Evolutionary conservation across 2,113 vertebrate species (phyloP).

Genomic region (Bufo bufo): DNA sequence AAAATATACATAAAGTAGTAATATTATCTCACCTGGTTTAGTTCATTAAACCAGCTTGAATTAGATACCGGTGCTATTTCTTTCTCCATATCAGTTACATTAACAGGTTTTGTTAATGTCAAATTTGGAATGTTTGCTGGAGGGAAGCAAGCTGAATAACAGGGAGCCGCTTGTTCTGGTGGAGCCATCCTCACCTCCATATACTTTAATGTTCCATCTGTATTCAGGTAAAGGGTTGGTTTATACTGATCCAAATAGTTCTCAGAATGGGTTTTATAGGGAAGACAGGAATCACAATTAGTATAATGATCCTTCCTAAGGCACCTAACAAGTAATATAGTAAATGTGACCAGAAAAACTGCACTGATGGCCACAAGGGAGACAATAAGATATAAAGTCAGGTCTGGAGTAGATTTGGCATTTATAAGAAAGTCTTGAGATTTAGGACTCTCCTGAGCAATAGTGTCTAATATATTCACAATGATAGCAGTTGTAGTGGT

Average conservation of each 20-base stretch:
- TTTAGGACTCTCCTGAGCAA: conserved; percentile 68
- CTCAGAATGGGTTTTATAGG: conserved; percentile 66
- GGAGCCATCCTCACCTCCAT: conserved; percentile 88
- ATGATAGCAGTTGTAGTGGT: conserved; percentile 81
- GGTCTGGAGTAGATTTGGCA: conserved; percentile 66
- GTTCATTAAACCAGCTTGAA: conserved; percentile 66
- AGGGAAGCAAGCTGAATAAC: conserved; percentile 84
- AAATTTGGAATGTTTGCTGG: conserved; percentile 81
- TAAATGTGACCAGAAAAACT: conserved; percentile 68
- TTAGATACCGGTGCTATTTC: conserved; percentile 61
- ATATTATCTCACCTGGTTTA: conserved; percentile 72
- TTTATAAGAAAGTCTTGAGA: conserved; percentile 69
- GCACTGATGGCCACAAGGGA: conserved; percentile 69
- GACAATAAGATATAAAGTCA: conserved; percentile 69
- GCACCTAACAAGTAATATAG: conserved; percentile 68
- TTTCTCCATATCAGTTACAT: conserved; percentile 65
- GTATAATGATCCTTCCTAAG: conserved; percentile 61
- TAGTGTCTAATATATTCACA: conserved; percentile 80
- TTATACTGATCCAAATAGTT: conserved; percentile 81
- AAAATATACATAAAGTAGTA: not conserved
- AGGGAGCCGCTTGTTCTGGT: conserved; percentile 77
- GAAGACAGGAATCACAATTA: conserved; percentile 72
- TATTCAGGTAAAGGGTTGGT: conserved; percentile 85
- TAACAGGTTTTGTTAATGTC: conserved; percentile 77
- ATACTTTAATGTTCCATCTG: conserved; percentile 87